A percentile compares a stretch with the other conserved stretches of the same genome.
Evolutionary conservation across 1,140 invertebrate genomes (phyloP).

Genomic region (Drosophila lacteicornis): DNA sequence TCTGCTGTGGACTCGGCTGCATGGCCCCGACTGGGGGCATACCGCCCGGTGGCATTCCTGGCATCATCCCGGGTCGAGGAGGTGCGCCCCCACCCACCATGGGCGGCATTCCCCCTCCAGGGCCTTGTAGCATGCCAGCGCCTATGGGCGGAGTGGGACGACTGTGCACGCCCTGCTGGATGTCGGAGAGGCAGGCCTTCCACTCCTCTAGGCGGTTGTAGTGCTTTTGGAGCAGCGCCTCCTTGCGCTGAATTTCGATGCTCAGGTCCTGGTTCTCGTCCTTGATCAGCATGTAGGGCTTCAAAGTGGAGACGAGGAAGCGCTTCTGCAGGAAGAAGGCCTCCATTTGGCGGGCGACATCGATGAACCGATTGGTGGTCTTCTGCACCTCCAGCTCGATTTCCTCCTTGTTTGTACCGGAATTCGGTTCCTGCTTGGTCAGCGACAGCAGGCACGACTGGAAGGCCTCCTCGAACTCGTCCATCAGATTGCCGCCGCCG

Average conservation of each 20-base stretch:
- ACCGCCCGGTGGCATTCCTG: constrained; percentile 57
- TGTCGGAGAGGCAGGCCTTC: constrained; percentile 93
- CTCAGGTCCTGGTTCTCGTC: constrained; percentile 95
- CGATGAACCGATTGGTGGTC: constrained; percentile 93
- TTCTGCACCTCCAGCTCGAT: constrained; percentile 94
- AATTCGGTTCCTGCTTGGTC: constrained; percentile 91
- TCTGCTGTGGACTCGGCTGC: constrained; percentile 84
- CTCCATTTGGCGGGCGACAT: constrained; percentile 96
- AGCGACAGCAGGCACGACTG: constrained; percentile 94
- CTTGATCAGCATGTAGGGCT: constrained; percentile 95
- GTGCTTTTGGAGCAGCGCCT: constrained; percentile 94
- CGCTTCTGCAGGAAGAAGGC: constrained; percentile 97
- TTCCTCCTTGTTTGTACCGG: constrained; percentile 92
- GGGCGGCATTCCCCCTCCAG: constrained; percentile 52
- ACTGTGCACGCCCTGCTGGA: constrained; percentile 84
- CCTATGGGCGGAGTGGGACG: constrained; percentile 62
- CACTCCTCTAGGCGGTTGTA: constrained; percentile 95
- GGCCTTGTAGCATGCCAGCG: constrained; percentile 41
- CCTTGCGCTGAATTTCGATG: constrained; percentile 93
- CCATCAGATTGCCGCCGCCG: constrained; percentile 92
- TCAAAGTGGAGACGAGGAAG: constrained; percentile 94
- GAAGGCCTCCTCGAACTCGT: constrained; percentile 94
- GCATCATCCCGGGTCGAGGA: constrained; percentile 62
- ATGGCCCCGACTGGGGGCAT: constrained; percentile 60
- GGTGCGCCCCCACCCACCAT: constrained; percentile 56